Evolutionary conservation across 2,113 vertebrate genomes (phyloP).

Genomic region (Megalops atlanticus): DNA sequence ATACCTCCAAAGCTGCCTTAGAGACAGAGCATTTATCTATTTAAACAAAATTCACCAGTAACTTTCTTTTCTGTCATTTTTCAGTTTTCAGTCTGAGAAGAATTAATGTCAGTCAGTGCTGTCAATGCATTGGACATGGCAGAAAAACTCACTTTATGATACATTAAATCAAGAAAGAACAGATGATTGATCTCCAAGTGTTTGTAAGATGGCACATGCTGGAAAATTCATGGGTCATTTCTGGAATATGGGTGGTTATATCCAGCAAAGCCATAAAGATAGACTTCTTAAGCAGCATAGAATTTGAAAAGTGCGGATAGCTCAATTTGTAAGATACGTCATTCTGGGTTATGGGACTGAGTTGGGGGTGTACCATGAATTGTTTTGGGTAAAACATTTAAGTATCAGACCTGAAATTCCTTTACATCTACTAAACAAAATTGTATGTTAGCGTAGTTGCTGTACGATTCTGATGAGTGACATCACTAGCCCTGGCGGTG

Average conservation of each 20-base stretch:
- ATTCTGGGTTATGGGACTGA: not conserved
- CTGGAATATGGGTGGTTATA: not conserved
- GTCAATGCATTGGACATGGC: not conserved
- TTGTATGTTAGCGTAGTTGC: conserved; percentile 50
- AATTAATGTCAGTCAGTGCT: not conserved
- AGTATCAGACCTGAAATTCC: conserved; percentile 30
- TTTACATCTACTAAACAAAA: no score
- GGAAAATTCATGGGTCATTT: not conserved
- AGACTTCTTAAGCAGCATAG: not conserved
- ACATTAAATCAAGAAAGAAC: not conserved
- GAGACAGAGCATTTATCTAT: no score
- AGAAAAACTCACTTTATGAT: not conserved
- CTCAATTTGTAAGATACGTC: not conserved
- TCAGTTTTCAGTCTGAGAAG: not conserved
- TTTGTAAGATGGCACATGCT: not conserved
- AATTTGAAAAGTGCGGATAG: not conserved
- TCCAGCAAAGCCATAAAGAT: not conserved
- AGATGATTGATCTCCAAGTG: not conserved
- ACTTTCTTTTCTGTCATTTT: no score
- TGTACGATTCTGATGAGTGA: conserved; percentile 30
- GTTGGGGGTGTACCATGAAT: no score
- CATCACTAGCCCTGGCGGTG: conserved; percentile 49
- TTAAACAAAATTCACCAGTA: no score
- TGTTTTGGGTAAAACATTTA: conserved; percentile 9
- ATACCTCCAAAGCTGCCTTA: no score